Conservation (phyloP, 2,888 invertebrate genomes). For the Sarcophaga rosellei region DNA sequence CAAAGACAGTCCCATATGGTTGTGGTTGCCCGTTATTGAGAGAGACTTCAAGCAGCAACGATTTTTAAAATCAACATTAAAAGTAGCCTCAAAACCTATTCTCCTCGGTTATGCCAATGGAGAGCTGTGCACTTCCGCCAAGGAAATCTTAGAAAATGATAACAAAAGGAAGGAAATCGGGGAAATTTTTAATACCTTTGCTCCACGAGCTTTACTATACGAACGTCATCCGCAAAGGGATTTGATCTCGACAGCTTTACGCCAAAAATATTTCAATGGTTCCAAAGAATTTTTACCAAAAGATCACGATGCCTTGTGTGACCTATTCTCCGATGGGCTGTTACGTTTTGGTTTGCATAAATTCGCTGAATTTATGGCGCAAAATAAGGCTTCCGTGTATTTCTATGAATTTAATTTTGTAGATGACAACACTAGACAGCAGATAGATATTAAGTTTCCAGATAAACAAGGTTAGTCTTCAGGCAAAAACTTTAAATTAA, state of each 20-base stretch:
- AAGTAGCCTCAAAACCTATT: constrained; percentile 69
- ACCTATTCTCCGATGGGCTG: constrained; percentile 82
- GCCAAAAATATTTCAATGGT: constrained; percentile 64
- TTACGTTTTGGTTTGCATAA: constrained; percentile 82
- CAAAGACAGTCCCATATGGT: constrained; percentile 74
- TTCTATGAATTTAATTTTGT: constrained; percentile 65
- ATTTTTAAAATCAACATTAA: constrained; percentile 82
- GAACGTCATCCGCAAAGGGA: constrained; percentile 72
- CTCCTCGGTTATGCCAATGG: constrained; percentile 82
- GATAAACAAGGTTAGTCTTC: constrained; percentile 35
- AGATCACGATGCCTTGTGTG: constrained; percentile 70
- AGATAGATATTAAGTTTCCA: not conserved
- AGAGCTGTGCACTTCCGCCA: constrained; percentile 81
- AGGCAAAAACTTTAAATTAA: not conserved
- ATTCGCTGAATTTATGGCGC: constrained; percentile 81
- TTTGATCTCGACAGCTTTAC: constrained; percentile 53
- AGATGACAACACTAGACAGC: constrained; percentile 49
- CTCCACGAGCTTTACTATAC: constrained; percentile 83
- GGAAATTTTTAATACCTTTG: constrained; percentile 81
- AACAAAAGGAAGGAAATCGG: constrained; percentile 76
- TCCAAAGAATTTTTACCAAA: constrained; percentile 28
- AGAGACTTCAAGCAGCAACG: constrained; percentile 81
- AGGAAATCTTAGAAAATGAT: constrained; percentile 75
- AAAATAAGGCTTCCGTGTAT: constrained; percentile 70
- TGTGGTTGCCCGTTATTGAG: constrained; percentile 83